phyloP scores from a whole-genome alignment of 2,113 vertebrate genomes.

The Neoarius graeffei region DNA sequence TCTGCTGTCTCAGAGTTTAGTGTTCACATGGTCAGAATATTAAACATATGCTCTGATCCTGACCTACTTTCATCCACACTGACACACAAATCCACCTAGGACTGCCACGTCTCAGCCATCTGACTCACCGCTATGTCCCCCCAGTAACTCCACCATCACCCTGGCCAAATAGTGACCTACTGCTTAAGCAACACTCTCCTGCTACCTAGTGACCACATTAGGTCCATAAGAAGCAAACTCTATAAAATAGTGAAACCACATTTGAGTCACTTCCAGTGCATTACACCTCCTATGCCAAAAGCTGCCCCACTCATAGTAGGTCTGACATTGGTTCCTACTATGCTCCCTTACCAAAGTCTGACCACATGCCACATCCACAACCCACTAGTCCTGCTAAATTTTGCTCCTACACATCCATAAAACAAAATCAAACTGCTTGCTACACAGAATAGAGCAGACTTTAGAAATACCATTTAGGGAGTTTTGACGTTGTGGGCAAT shows the following conservation, averaged over 20 bases:
- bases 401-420: slow-evolving; percentile 24
- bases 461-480: not conserved
- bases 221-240: not conserved
- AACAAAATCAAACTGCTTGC: slow-evolving; percentile 1
- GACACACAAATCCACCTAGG: slow-evolving; percentile 68
- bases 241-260: slow-evolving; percentile 21
- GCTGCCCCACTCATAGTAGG: slow-evolving; percentile 28
- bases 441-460: not conserved
- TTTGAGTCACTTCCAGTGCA: slow-evolving; percentile 14
- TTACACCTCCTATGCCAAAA: slow-evolving; percentile 33
- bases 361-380: slow-evolving; percentile 54
- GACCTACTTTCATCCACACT: slow-evolving; percentile 73
- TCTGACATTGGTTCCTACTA: slow-evolving; percentile 43
- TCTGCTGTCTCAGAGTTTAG: slow-evolving; percentile 64
- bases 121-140: slow-evolving; percentile 48
- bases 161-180: slow-evolving; percentile 12
- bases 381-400: slow-evolving; percentile 49
- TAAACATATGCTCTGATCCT: slow-evolving; percentile 69
- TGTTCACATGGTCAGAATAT: slow-evolving; percentile 71
- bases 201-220: slow-evolving; percentile 30
- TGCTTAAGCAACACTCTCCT: slow-evolving; percentile 21
- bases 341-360: slow-evolving; percentile 31
- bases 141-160: slow-evolving; percentile 15
- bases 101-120: slow-evolving; percentile 48
- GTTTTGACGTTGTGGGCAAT: not conserved